Conservation (phyloP, 2,797 vertebrate species). For the Lepilemur septentrionalis region DNA sequence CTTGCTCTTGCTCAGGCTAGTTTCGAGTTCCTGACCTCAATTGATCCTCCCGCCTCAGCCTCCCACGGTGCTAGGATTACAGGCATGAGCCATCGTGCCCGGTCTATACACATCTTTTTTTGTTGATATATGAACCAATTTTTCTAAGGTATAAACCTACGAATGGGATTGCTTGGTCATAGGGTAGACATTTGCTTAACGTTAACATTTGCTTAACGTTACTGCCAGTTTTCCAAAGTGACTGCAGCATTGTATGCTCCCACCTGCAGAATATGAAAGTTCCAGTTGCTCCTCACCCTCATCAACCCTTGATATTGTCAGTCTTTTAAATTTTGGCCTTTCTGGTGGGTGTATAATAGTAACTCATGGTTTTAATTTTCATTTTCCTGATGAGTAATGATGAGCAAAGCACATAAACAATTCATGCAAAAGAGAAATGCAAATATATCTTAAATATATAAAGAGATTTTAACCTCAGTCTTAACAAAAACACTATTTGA, state of each 20-base stretch:
- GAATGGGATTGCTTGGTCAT: not conserved
- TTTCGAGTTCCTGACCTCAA: too few species aligned
- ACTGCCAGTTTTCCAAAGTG: not conserved
- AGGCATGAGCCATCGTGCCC: too few species aligned
- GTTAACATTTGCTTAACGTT: not conserved
- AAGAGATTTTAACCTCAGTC: not conserved
- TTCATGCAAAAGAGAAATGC: not conserved
- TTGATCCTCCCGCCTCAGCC: too few species aligned
- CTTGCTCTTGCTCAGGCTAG: too few species aligned
- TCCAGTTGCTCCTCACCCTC: not conserved
- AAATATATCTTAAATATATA: not conserved
- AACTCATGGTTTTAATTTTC: not conserved
- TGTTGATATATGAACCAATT: not conserved
- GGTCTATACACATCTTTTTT: too few species aligned
- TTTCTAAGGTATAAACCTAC: not conserved
- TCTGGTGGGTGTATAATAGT: not conserved
- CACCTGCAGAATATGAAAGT: not conserved
- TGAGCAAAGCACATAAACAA: not conserved
- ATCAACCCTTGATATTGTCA: not conserved
- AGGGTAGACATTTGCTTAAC: not conserved
- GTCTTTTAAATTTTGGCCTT: not conserved
- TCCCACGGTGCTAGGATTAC: too few species aligned
- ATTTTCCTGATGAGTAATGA: not conserved
- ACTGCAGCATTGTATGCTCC: not conserved
- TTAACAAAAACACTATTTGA: not conserved